Evolutionary conservation across 1,140 invertebrate species (phyloP), one percentile per base, ranked within the genome.

Genomic region (Megalopta genalis): DNA sequence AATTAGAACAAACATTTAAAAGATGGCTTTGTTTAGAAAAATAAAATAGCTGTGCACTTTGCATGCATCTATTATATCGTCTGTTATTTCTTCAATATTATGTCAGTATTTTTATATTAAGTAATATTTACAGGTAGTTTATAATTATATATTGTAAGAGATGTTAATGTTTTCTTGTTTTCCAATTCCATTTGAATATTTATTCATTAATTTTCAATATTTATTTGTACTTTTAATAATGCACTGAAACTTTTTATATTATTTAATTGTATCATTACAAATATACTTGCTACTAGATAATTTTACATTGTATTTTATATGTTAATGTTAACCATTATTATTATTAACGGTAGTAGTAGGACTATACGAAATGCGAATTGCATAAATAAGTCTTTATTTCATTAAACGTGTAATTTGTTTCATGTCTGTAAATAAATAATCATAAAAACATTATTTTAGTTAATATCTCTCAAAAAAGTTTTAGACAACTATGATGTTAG

Each of bases 341-440:
- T 37, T 62, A 72, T 64, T n/a, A 57, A 18, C 0, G 49, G 16
- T 46, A 46, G 18, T 21, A 21, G n/a, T 57, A 57, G 7, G 18
- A 57, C 21, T 60, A 59, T 39, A 27, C 16, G 21, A n/a, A 8
- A 42, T 16, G 5, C 8, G 27, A 75, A n/a, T 42, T 80, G 57
- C 68, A 68, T 37, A 75, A 23, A 27, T 3, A 32, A 66, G 9
- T 49, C 21, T 73, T 59, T 46, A 65, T 79, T 66, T 59, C 9
- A 32, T 37, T n/a, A 14, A 18, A 62, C 23, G 8, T 78, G 32
- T 78, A 54, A 72, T 72, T 62, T 77, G 27, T 69, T 70, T 39
- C 10, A 12, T 60, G 49, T 63, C 1, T 77, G 75, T 71, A 77
- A 77, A 77, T 77, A 77, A 77, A 77, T 16, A 46, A 27, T 69